A percentile compares a stretch with the other conserved stretches of the same genome.
Conservation (phyloP, 2,113 vertebrate species). For the Oreochromis aureus region DNA sequence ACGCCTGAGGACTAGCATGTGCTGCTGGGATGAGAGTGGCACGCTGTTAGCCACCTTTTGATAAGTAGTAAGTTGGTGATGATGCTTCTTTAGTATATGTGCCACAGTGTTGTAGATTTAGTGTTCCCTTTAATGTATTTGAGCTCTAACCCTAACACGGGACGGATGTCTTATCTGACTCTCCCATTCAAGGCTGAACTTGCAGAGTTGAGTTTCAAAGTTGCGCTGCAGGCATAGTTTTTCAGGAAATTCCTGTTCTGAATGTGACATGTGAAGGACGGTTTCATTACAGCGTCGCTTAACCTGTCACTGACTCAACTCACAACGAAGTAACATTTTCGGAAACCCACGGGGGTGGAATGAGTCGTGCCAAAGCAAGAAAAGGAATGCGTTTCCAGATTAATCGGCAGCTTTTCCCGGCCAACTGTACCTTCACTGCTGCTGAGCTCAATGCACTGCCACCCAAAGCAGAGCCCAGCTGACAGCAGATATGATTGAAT, state of each 20-base stretch:
- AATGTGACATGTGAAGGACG: slow-evolving; percentile 31
- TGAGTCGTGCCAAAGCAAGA: slow-evolving; percentile 42
- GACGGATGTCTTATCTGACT: not conserved
- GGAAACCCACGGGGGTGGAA: slow-evolving; percentile 19
- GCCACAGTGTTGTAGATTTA: not conserved
- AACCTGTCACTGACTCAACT: slow-evolving; percentile 5
- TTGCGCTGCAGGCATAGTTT: not conserved
- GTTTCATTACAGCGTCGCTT: not conserved
- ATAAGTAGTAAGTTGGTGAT: not conserved
- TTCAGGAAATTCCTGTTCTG: slow-evolving; percentile 46
- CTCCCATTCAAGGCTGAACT: slow-evolving; percentile 2
- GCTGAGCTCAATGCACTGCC: not conserved
- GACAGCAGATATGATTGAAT: not conserved
- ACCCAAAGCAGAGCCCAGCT: not conserved
- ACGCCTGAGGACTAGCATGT: not conserved
- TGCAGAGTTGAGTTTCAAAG: not conserved
- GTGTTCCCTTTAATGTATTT: not conserved
- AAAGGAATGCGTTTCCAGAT: slow-evolving; percentile 29
- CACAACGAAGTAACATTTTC: not conserved
- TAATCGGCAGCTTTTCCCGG: not conserved
- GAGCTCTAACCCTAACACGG: not conserved
- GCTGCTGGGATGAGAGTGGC: not conserved
- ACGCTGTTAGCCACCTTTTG: not conserved
- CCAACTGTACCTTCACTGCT: not conserved
- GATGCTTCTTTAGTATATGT: not conserved